phyloP scores from a whole-genome alignment of 2,113 vertebrate species.

The Plotosus lineatus region DNA sequence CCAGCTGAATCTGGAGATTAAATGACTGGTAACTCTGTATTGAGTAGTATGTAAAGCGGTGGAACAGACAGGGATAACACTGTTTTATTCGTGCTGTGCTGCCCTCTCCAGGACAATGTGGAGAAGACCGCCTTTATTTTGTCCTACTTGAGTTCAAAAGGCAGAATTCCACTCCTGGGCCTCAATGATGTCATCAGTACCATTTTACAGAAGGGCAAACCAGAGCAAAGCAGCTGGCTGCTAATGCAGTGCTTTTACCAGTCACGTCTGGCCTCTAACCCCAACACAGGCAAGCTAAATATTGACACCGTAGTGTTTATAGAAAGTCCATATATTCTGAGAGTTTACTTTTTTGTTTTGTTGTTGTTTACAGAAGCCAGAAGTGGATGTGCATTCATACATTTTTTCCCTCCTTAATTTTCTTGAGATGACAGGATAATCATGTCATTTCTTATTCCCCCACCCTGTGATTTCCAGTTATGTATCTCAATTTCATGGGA shows the following conservation, averaged over 20 bases:
- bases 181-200: slow-evolving; percentile 76
- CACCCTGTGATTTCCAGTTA: too few species aligned
- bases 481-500: too few species aligned
- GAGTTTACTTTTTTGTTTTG: neutral
- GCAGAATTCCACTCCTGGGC: slow-evolving; percentile 79
- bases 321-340: neutral
- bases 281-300: slow-evolving; percentile 79
- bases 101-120: slow-evolving; percentile 74
- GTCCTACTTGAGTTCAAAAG: slow-evolving; percentile 83
- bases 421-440: too few species aligned
- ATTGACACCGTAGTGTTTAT: neutral
- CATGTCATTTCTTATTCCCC: too few species aligned
- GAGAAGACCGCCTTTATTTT: slow-evolving; percentile 82
- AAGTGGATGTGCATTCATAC: too few species aligned
- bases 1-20: neutral
- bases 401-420: too few species aligned
- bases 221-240: slow-evolving; percentile 78
- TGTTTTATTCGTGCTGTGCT: slow-evolving; percentile 43
- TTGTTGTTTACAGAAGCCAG: too few species aligned
- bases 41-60: neutral
- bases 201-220: slow-evolving; percentile 65
- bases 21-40: neutral
- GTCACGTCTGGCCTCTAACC: slow-evolving; percentile 75
- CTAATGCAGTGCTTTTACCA: slow-evolving; percentile 85
- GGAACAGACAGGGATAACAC: neutral